Conservation (phyloP, 2,797 vertebrate species). For the Danio albolineatus region DNA sequence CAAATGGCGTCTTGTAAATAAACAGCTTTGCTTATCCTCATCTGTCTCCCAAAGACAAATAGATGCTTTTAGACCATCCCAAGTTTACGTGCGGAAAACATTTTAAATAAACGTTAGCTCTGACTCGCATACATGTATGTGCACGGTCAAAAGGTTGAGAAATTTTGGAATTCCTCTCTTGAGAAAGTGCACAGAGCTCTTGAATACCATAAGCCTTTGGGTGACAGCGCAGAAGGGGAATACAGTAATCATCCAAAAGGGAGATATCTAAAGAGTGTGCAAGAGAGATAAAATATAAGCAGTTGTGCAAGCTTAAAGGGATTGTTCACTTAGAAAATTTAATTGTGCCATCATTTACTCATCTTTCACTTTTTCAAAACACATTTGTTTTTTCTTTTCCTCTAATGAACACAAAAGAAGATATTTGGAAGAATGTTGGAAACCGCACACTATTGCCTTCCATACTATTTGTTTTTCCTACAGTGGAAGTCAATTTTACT, state of each 20-base stretch:
- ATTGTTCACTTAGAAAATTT: too few relatives aligned
- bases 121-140: neutral
- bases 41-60: slow-evolving; percentile 69
- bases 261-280: slow-evolving; percentile 47
- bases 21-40: slow-evolving; percentile 59
- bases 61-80: slow-evolving; percentile 59
- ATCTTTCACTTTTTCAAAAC: too few relatives aligned
- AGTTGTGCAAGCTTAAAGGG: neutral
- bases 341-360: too few relatives aligned
- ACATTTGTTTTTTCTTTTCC: too few relatives aligned
- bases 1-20: slow-evolving; percentile 68
- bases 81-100: slow-evolving; percentile 39
- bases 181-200: slow-evolving; percentile 4
- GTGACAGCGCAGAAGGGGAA: slow-evolving; percentile 39
- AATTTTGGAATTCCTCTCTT: slow-evolving; percentile 34
- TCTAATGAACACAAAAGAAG: too few relatives aligned
- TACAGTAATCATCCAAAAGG: slow-evolving; percentile 51
- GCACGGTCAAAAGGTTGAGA: slow-evolving; percentile 32
- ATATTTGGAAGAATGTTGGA: too few relatives aligned
- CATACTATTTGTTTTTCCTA: too few relatives aligned
- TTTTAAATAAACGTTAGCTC: slow-evolving; percentile 46
- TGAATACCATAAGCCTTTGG: slow-evolving; percentile 5
- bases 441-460: too few relatives aligned
- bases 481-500: too few relatives aligned
- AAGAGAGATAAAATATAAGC: slow-evolving; percentile 21